Evolutionary conservation across 2,797 vertebrate species (phyloP).

Genomic region (Gymnothorax reevesii): DNA sequence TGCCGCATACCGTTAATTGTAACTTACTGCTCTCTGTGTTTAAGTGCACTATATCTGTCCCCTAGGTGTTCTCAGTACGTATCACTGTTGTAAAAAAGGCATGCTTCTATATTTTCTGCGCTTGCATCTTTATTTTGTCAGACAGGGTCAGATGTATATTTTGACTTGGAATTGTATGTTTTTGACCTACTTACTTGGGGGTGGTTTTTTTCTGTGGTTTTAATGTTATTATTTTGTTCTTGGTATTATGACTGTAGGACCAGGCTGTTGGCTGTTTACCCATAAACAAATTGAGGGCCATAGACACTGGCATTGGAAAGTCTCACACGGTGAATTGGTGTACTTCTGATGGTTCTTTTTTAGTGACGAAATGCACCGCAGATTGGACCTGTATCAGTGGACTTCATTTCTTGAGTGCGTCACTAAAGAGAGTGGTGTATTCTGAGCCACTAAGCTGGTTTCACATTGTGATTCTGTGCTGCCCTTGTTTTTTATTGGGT

Average conservation of each 20-base stretch:
- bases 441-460: not conserved
- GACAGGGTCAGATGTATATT: not conserved
- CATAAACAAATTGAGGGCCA: not conserved
- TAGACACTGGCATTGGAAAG: not conserved
- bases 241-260: not conserved
- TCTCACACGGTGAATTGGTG: not conserved
- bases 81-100: not conserved
- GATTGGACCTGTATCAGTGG: not conserved
- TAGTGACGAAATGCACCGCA: not conserved
- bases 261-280: not conserved
- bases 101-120: not conserved
- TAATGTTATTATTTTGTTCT: not conserved
- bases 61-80: not conserved
- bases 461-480: not conserved
- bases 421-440: not conserved
- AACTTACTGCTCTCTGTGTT: not conserved
- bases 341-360: not conserved
- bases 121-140: not conserved
- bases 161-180: not conserved
- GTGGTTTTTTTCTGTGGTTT: not conserved
- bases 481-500: too few species aligned
- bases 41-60: not conserved
- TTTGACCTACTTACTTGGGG: not conserved
- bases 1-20: not conserved
- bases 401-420: not conserved